Conservation (phyloP, 2,888 invertebrate species). For the Drosophila nigricruria region DNA sequence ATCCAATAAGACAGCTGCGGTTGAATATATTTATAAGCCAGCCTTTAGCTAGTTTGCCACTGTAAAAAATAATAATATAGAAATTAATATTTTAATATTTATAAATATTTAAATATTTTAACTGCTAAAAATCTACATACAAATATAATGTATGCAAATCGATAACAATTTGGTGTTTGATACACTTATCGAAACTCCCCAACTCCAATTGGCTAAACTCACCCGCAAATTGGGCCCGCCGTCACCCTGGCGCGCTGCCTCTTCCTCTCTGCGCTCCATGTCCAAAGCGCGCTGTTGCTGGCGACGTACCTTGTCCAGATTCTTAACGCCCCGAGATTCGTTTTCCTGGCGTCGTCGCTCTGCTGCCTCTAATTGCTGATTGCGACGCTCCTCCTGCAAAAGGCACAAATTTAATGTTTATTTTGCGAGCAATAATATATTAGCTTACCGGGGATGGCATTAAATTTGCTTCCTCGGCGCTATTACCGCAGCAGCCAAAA, state of each 20-base stretch:
- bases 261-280: conserved; percentile 87
- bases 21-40: background rate
- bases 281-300: conserved; percentile 88
- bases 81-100: background rate
- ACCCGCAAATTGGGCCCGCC: conserved; percentile 52
- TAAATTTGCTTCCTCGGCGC: conserved; percentile 79
- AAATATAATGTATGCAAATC: background rate
- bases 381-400: conserved; percentile 88
- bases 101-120: background rate
- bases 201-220: background rate
- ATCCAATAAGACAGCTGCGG: conserved; percentile 36
- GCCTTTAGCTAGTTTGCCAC: conserved; percentile 82
- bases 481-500: conserved; percentile 79
- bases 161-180: background rate
- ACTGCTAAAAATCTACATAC: background rate
- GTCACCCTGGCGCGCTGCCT: conserved; percentile 82
- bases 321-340: conserved; percentile 88
- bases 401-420: conserved; percentile 3
- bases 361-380: conserved; percentile 89
- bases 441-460: conserved; percentile 82
- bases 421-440: background rate
- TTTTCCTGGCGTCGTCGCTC: conserved; percentile 88
- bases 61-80: conserved; percentile 48
- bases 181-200: background rate
- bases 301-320: conserved; percentile 87